Percentiles rank a stretch among this genome's conserved stretches.
These are phyloP conservation scores for Cerastoderma edule DNA, from an alignment of 2,888 invertebrate genomes.

Conservation along the genomic window DNA sequence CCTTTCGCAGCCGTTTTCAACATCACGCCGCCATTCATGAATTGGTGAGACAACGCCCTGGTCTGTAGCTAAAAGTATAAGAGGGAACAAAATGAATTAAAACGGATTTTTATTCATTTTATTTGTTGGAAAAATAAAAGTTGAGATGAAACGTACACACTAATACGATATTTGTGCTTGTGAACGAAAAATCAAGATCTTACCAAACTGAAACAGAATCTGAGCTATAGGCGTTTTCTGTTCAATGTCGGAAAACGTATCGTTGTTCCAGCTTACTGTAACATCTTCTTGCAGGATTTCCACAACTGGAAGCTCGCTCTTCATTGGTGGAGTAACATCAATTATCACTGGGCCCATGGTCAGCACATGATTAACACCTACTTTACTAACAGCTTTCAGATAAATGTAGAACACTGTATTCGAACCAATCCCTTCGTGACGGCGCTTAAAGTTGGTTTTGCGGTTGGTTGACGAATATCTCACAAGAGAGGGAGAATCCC, in stretches of 20 bases:
- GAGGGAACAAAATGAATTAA: not conserved
- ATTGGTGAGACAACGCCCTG: not conserved
- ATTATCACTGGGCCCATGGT: conserved; percentile 59
- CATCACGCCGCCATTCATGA: conserved; percentile 22
- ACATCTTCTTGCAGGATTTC: conserved; percentile 31
- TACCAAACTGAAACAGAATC: conserved; percentile 53
- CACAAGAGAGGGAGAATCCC: conserved; percentile 46
- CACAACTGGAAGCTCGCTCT: conserved; percentile 16
- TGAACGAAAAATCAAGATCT: not conserved
- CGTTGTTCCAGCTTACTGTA: conserved; percentile 44
- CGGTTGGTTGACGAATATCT: conserved; percentile 19
- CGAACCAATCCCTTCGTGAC: conserved; percentile 52
- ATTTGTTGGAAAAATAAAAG: not conserved
- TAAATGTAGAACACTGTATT: conserved; percentile 52
- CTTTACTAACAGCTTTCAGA: conserved; percentile 56
- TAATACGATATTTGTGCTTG: too few species aligned
- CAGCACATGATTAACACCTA: conserved; percentile 36
- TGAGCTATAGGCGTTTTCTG: conserved; percentile 40
- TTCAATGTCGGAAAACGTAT: conserved; percentile 55
- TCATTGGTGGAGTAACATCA: conserved; percentile 63
- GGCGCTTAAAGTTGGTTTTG: conserved; percentile 26
- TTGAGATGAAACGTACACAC: not conserved
- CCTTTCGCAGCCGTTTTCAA: not conserved
- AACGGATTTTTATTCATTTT: too few species aligned
- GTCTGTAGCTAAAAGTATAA: not conserved